phyloP scores from a whole-genome alignment of 2,113 vertebrate genomes.

The Isichthys henryi region DNA sequence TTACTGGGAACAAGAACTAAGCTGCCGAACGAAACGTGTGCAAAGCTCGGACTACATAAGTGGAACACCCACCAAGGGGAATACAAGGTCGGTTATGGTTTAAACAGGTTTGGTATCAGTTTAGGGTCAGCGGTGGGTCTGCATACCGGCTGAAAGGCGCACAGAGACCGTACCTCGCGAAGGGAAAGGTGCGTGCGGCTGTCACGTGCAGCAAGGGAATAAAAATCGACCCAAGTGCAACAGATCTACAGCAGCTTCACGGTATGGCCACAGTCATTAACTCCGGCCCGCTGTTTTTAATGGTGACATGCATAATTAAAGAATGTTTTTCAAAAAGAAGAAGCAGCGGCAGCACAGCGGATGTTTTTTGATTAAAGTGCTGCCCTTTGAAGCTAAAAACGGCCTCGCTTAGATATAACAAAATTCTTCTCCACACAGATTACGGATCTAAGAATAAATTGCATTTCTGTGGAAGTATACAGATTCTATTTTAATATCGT shows the following conservation, averaged over 20 bases:
- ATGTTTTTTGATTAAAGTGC: not conserved
- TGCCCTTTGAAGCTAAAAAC: not conserved
- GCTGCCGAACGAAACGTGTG: not conserved
- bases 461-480: not conserved
- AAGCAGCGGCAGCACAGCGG: not conserved
- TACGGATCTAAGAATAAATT: not conserved
- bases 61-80: not conserved
- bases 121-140: not conserved
- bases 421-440: not conserved
- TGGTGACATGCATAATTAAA: not conserved
- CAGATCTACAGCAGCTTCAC: not conserved
- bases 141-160: not conserved
- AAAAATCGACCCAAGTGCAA: not conserved
- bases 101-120: not conserved
- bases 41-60: not conserved
- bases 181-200: not conserved
- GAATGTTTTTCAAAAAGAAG: not conserved
- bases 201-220: not conserved
- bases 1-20: not conserved
- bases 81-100: not conserved
- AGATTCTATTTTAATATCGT: not conserved
- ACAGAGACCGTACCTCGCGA: not conserved
- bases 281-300: not conserved
- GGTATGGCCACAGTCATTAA: not conserved
- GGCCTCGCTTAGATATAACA: not conserved